phyloP scores from a whole-genome alignment of 2,888 invertebrate genomes.

The Tiliacea aurago region DNA sequence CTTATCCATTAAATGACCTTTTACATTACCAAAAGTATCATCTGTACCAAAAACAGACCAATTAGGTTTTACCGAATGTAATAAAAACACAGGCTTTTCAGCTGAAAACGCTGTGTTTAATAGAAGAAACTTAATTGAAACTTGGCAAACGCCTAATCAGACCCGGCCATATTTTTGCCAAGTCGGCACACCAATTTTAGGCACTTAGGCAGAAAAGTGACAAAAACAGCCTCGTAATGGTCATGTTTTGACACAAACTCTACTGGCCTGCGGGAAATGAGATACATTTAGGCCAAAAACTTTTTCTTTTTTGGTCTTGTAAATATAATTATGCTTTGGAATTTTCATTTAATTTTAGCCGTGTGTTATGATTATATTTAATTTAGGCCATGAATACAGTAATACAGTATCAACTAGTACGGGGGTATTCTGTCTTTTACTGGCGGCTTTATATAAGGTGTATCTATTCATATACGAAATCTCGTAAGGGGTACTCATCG shows the following conservation, averaged over 20 bases:
- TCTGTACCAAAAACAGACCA: conserved; percentile 4
- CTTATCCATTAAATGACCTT: not conserved
- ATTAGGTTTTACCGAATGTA: conserved; percentile 20
- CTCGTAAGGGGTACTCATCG: no score
- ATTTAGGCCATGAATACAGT: not conserved
- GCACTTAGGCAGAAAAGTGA: conserved; percentile 46
- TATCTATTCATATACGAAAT: no score
- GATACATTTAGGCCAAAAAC: conserved; percentile 16
- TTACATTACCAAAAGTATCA: not conserved
- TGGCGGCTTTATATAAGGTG: no score
- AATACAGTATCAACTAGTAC: no score
- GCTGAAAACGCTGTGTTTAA: not conserved
- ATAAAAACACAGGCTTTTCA: conserved; percentile 14
- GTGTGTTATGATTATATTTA: not conserved
- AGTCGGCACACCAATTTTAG: conserved; percentile 45
- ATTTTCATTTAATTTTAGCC: conserved; percentile 1
- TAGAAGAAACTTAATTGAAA: conserved; percentile 54
- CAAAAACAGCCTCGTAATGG: conserved; percentile 52
- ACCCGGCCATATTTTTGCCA: conserved; percentile 48
- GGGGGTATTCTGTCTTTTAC: no score
- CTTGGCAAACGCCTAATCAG: conserved; percentile 53
- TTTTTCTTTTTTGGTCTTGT: conserved; percentile 20
- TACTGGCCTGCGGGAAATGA: conserved; percentile 38
- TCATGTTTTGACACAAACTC: conserved; percentile 56
- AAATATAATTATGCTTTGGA: not conserved